Base-by-base conservation (phyloP, 30 jellyfish, hydroid and myxozoan species). In the Turritopsis dohrnii region DNA sequence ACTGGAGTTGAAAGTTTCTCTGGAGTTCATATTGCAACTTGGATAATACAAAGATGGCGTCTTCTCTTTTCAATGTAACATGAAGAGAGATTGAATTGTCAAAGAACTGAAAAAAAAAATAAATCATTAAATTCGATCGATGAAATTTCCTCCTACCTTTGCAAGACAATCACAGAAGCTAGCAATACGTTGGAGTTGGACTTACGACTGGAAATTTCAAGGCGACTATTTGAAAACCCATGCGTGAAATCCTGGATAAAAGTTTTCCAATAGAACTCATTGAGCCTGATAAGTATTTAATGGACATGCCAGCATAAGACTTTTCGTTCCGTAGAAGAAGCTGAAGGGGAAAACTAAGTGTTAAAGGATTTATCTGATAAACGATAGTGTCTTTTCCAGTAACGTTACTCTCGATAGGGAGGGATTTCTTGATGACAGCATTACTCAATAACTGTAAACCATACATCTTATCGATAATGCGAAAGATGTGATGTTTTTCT, bases 191-290 rank as follows among this genome's bases (percentile, higher is more conserved):
- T n/a, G n/a, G n/a, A n/a, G n/a, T n/a, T n/a, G n/a, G n/a, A 41
- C 54, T 22, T 80, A 80, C 87, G 54, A 65, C 53, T 13, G 87
- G 87, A 26, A 80, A 80, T 53, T 80, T 80, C 54, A 53, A 65
- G 17, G 53, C 87, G 1, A 66, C 76, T 17, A 80, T 80, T 52
- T 52, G 82, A 80, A 80, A 80, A 9, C 87, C 87, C 81, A 80
- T 25, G 7, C 83, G 29, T 7, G 54, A 28, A 21, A 80, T 80
- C 53, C 82, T 53, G 18, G 87, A 18, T 0, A 80, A 21, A 26
- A 54, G 30, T 52, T 80, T 80, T 1, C 26, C 26, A 25, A 80
- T 80, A 16, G 87, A 41, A 1, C 17, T 18, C 16, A 80, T 52
- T 18, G 54, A 80, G 18, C 65, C 52, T 17, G 82, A 8, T 17